Conservation (phyloP, 2,797 vertebrate species). For the Agapornis canus region DNA sequence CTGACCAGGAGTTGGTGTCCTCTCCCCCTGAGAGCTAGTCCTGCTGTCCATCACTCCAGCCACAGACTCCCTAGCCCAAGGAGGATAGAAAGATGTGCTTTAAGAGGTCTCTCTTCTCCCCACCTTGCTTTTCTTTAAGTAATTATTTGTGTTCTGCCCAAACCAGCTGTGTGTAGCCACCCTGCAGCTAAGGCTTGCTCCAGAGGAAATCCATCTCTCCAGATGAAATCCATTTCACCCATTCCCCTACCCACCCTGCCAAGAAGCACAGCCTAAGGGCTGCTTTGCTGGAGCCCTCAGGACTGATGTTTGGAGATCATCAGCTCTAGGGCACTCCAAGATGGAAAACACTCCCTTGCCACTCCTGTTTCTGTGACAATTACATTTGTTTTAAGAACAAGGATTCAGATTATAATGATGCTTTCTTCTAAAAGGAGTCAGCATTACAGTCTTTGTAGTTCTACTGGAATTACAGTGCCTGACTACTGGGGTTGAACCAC, state of each 20-base stretch:
- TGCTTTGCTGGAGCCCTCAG: not conserved
- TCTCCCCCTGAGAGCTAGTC: not conserved
- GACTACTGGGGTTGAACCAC: constrained; percentile 23
- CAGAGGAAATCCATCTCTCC: not conserved
- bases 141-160: not conserved
- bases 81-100: not conserved
- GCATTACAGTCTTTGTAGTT: not conserved
- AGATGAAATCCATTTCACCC: not conserved
- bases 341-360: not conserved
- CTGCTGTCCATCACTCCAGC: not conserved
- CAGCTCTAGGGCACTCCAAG: not conserved
- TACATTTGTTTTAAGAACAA: not conserved
- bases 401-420: not conserved
- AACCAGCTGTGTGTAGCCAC: not conserved
- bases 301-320: not conserved
- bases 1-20: not conserved
- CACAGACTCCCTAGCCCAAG: rapidly evolving
- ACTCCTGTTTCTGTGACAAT: not conserved
- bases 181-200: not conserved
- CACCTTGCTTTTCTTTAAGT: not conserved
- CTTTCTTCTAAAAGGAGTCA: not conserved
- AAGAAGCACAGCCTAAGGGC: not conserved
- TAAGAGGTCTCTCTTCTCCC: not conserved
- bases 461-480: not conserved
- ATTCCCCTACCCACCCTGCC: not conserved